phyloP scores from a whole-genome alignment of 92 coral and sea anemone species.

The Montipora capitata region DNA sequence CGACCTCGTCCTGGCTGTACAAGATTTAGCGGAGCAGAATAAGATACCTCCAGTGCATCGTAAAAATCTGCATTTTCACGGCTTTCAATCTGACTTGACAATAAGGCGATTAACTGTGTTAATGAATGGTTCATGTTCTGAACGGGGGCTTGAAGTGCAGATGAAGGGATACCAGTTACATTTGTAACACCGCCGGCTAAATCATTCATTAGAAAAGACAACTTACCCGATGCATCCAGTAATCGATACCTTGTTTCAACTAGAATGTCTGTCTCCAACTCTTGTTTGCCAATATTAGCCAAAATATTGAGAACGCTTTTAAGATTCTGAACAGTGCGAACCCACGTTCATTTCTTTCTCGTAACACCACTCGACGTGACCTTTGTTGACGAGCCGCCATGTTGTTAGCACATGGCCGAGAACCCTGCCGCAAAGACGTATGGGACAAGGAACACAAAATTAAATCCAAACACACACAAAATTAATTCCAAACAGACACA shows the following conservation, averaged over 20 bases:
- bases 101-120: neutral
- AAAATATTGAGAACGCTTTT: no score
- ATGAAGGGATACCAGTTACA: slow-evolving; percentile 44
- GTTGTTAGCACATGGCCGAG: neutral
- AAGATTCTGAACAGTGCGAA: no score
- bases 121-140: slow-evolving; percentile 38
- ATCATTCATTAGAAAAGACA: slow-evolving; percentile 60
- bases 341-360: no score
- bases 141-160: slow-evolving; percentile 27
- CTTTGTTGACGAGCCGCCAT: neutral
- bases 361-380: no score
- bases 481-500: no score
- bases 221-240: slow-evolving; percentile 53
- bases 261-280: neutral
- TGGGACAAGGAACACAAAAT: neutral
- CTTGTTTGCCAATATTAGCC: no score
- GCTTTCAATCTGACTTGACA: neutral
- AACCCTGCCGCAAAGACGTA: neutral
- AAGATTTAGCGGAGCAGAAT: slow-evolving; percentile 17
- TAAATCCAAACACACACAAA: no score
- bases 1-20: no score
- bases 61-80: slow-evolving; percentile 39
- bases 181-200: slow-evolving; percentile 22
- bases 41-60: slow-evolving; percentile 53
- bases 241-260: neutral